These are phyloP conservation scores for Muschampia plurimacula DNA, from an alignment of 2,888 invertebrate species.

Conservation along the genomic window DNA sequence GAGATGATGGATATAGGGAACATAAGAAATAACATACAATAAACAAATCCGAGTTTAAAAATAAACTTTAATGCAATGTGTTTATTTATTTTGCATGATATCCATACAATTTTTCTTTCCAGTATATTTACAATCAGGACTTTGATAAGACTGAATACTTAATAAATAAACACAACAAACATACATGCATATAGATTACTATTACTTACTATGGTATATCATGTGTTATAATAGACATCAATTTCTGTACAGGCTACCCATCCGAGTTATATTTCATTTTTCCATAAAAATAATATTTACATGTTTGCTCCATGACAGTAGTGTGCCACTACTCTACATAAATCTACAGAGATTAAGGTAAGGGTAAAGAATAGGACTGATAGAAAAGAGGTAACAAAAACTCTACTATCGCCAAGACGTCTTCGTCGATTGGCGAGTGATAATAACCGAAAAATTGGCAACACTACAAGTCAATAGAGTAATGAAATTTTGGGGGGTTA, in stretches of 20 bases:
- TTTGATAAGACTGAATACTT: background rate
- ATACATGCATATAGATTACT: background rate
- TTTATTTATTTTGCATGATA: background rate
- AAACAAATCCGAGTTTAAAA: too few species aligned
- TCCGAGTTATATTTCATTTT: constrained; percentile 12
- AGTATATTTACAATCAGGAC: constrained; percentile 1
- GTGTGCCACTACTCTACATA: constrained; percentile 5
- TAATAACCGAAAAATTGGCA: constrained; percentile 1
- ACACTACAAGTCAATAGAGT: constrained; percentile 2
- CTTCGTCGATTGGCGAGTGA: constrained; percentile 1
- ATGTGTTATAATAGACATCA: constrained; percentile 17
- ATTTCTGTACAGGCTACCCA: constrained; percentile 31
- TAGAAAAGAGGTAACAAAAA: constrained; percentile 2
- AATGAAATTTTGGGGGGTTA: constrained; percentile 16
- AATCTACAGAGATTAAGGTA: background rate
- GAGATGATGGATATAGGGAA: too few species aligned
- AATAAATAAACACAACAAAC: background rate
- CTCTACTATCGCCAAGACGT: constrained; percentile 17
- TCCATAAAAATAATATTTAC: constrained; percentile 19
- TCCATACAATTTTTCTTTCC: background rate
- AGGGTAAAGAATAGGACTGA: constrained; percentile 7
- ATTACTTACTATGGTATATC: background rate
- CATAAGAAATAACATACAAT: too few species aligned
- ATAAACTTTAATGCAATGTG: too few species aligned
- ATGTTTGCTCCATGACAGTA: constrained; percentile 8